Base-by-base conservation (phyloP, 1,140 invertebrate species). In the Drosophila parabipectinata region DNA sequence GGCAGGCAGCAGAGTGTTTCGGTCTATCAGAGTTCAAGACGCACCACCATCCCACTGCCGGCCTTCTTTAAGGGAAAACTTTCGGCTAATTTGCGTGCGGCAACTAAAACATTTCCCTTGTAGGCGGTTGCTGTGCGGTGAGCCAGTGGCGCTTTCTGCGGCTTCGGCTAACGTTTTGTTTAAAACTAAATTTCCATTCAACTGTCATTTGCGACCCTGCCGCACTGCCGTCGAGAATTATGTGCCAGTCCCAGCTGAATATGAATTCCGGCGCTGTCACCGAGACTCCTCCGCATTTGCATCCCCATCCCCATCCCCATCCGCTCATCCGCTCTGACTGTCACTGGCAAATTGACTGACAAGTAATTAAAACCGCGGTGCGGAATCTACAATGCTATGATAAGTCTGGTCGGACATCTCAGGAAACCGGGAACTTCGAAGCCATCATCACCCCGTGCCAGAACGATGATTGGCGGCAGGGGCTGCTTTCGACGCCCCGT, bases 91-190 rank as follows among this genome's bases (percentile, higher is more conserved):
- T 87, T 87, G 83, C 66, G 83, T 76, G 64, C 56, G 74, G 50
- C 67, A 77, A 84, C 79, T 84, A 84, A 83, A 84, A 83, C 71
- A 83, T 79, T 84, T 83, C 66, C 56, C 71, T 79, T 45, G 71
- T 82, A 69, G 79, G 75, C 69, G 28, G 57, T 21, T 66, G n/a
- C 50, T 30, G 32, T 44, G 41, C 41, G 61, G 52, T 14, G 58
- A 30, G 52, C 44, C 47, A 32, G 34, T 34, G 47, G 61, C 41
- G 52, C 41, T 44, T 57, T 72, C 47, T 55, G 56, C 26, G 59
- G 47, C 53, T 41, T 54, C 32, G 18, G 63, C 61, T 55, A 37
- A 21, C 45, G 72, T 62, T 76, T 72, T 79, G 71, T 80, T 84
- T 72, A 53, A 55, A 80, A 84, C 76, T 62, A 76, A 79, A 79